phyloP scores from a whole-genome alignment of 2,113 vertebrate genomes.

The Ifrita kowaldi region DNA sequence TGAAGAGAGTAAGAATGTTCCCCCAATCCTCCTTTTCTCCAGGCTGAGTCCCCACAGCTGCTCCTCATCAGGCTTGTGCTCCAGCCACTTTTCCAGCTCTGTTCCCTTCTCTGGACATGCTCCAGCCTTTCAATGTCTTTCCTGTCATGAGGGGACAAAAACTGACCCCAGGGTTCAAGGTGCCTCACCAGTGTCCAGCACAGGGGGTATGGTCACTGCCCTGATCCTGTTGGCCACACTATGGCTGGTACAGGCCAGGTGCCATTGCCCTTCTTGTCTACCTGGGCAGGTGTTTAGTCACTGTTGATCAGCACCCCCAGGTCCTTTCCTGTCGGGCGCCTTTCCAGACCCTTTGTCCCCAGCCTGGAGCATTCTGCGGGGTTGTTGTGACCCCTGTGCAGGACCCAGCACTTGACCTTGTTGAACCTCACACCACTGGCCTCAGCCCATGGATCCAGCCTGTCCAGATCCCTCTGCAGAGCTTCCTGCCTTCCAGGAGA shows the following conservation, averaged over 20 bases:
- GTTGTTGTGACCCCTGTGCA: background rate
- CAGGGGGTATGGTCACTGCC: background rate
- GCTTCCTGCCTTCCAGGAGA: background rate
- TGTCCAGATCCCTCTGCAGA: background rate
- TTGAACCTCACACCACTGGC: background rate
- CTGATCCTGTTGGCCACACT: background rate
- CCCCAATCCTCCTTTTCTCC: background rate
- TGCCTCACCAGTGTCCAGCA: background rate
- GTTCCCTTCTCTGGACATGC: background rate
- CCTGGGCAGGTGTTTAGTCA: background rate
- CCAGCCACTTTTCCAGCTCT: background rate
- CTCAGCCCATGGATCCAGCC: background rate
- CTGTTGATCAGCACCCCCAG: background rate
- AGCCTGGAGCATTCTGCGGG: background rate
- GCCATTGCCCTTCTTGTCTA: background rate
- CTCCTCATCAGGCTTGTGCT: background rate
- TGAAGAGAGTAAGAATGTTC: background rate
- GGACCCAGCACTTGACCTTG: background rate
- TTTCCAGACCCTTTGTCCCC: background rate
- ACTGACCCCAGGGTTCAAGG: background rate
- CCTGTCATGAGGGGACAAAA: background rate
- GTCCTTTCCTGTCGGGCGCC: fast-evolving
- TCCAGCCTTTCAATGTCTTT: background rate
- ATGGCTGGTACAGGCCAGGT: background rate
- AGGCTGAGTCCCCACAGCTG: background rate